phyloP scores from a whole-genome alignment of 2,113 vertebrate genomes.

The Penelope pileata region DNA sequence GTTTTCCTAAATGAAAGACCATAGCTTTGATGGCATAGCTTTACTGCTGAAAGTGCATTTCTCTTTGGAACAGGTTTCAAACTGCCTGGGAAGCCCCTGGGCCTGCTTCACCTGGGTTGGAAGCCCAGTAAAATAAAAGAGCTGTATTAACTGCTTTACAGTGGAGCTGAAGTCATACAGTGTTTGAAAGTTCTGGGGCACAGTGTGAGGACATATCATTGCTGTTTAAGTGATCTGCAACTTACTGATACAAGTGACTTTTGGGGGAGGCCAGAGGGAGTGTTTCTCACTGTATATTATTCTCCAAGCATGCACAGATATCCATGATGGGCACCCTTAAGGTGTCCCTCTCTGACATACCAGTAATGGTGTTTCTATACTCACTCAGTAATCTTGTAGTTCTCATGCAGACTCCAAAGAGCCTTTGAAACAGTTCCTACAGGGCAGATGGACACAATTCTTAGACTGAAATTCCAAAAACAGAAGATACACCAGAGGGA shows the following conservation, averaged over 20 bases:
- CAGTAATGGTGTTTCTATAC: neutral
- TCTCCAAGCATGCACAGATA: neutral
- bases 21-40: neutral
- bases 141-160: neutral
- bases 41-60: neutral
- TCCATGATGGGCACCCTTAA: neutral
- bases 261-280: neutral
- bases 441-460: neutral
- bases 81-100: neutral
- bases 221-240: neutral
- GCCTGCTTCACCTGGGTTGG: neutral
- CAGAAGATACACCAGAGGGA: neutral
- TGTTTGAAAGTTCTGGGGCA: neutral
- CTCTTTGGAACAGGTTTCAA: neutral
- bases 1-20: neutral
- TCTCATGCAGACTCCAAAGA: neutral
- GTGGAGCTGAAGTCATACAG: fast-evolving
- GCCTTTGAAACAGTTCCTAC: neutral
- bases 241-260: neutral
- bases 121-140: neutral
- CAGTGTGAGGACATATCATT: neutral
- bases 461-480: neutral
- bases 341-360: neutral
- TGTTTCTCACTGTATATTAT: neutral
- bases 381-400: neutral